Base-by-base conservation (phyloP, 1,140 invertebrate genomes). In the Drosophila ogumai region DNA sequence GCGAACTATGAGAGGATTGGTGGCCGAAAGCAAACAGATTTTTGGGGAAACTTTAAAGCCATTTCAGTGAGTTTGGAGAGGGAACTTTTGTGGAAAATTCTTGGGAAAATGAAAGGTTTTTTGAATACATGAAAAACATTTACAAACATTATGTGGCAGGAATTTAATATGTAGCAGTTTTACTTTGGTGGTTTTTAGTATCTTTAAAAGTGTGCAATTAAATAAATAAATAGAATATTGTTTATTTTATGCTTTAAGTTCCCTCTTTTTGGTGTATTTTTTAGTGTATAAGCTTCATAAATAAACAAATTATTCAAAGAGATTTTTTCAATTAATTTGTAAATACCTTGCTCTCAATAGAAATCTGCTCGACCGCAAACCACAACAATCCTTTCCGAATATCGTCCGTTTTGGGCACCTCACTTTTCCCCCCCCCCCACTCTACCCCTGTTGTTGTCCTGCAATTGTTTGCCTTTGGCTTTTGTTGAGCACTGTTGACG, bases 391-490 rank as follows among this genome's bases (percentile, higher is more conserved):
- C 68, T 72, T 72, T 72, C 13, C 3, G 13, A 38, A 13, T 19
- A 17, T 15, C 32, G 38, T 72, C 54, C 64, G 32, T 13, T 31
- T 52, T 10, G 32, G 44, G 12, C 38, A 9, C 19, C 8, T 10
- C 15, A 13, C n/a, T n/a, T 15, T 10, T 32, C 3, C 1, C 9
- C 32, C 6, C 5, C 1, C 8, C 4, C 28, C n/a, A 4, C 52
- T 15, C 3, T 49, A 15, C n/a, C 15, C 43, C 7, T 31, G 1
- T 43, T 46, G 43, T 40, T 44, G 15, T 44, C 17, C 32, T 47
- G 46, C 19, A 72, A 56, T 64, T 59, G 61, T 73, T 78, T 78
- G 47, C 46, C n/a, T 22, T 56, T 67, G 56, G 65, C 54, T 67
- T 77, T 63, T 50, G 36, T 63, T 46, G 36, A 44, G 71, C 28